Percentiles rank a stretch among this genome's conserved stretches.
These are phyloP conservation scores for Cinara cedri DNA, from an alignment of 2,888 invertebrate species.

Conservation along the genomic window DNA sequence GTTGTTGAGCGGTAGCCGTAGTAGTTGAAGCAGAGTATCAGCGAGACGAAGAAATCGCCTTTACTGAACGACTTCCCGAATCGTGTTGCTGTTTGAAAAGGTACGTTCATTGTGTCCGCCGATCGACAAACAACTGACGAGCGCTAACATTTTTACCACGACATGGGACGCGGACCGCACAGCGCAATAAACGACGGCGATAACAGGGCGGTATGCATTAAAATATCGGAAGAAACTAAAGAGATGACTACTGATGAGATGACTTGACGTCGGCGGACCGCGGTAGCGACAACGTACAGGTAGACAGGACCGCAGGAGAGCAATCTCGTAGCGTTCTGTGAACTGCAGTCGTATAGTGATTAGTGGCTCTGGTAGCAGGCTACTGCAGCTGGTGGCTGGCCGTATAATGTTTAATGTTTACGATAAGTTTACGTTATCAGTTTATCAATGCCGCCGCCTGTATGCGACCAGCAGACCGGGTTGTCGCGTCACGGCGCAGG, in stretches of 20 bases:
- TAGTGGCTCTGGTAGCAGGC: no score
- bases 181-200: background rate
- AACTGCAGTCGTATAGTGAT: no score
- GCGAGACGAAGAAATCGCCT: no score
- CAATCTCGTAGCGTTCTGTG: background rate
- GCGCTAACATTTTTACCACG: background rate
- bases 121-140: background rate
- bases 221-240: no score
- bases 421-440: background rate
- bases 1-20: no score
- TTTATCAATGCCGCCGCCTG: background rate
- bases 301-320: background rate
- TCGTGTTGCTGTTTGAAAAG: background rate
- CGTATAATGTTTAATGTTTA: background rate
- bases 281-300: background rate
- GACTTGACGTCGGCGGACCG: background rate
- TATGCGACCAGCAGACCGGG: no score
- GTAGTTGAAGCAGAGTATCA: no score
- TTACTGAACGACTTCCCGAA: no score
- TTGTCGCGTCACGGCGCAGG: no score
- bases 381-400: background rate
- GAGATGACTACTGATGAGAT: no score
- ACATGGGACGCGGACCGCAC: background rate
- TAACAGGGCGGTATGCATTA: background rate
- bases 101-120: conserved; percentile 28